These are phyloP conservation scores for Tachuris rubrigastra DNA, from an alignment of 2,113 vertebrate genomes.

Conservation along the genomic window DNA sequence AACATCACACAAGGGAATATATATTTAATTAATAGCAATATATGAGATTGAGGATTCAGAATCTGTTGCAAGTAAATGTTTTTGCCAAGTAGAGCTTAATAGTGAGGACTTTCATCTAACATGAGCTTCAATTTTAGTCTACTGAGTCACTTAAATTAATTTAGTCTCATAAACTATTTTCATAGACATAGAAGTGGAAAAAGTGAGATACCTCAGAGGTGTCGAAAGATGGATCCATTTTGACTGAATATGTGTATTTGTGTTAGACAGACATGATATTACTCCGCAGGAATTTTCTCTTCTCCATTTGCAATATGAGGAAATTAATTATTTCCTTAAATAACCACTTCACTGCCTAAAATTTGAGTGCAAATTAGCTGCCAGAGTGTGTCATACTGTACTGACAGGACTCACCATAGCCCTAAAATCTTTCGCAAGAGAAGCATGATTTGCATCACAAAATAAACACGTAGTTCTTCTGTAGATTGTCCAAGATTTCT, in stretches of 20 bases:
- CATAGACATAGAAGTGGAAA: background rate
- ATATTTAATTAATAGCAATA: constrained; percentile 24
- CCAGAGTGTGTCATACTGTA: background rate
- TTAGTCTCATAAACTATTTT: background rate
- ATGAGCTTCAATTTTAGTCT: background rate
- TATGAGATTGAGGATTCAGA: background rate
- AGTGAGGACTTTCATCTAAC: background rate
- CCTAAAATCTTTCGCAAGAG: background rate
- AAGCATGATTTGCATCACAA: rapidly evolving
- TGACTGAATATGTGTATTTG: background rate
- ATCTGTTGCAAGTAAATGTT: background rate
- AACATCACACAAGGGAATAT: background rate
- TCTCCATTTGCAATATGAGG: background rate
- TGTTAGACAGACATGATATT: background rate
- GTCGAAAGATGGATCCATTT: background rate
- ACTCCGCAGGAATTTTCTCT: background rate
- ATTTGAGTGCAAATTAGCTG: background rate
- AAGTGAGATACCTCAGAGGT: background rate
- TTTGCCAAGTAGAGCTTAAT: background rate
- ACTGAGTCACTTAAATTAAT: background rate
- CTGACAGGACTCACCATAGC: background rate
- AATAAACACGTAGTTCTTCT: background rate
- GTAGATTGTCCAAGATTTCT: background rate
- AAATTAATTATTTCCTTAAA: background rate
- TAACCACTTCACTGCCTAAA: background rate